Evolutionary conservation across 2,113 vertebrate species (phyloP), one percentile per base, ranked within the genome.

Genomic region (Choloepus hoffmanni): DNA sequence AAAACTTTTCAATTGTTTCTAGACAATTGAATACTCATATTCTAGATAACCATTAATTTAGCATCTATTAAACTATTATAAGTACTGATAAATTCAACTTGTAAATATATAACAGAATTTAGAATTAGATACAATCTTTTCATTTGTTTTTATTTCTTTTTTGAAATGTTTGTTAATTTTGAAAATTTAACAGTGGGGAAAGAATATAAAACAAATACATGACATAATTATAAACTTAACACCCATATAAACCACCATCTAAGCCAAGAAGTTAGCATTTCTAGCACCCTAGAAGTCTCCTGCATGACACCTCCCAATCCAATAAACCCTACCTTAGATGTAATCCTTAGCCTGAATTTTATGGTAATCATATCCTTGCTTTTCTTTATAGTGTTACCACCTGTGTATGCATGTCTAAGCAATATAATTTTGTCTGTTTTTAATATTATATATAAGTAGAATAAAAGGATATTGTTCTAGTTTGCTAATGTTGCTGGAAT

Each of bases 21-120:
- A 92, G 33, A 43, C 40, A 92, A 68, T 11, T 92, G 62, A 79
- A 89, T 73, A 45, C 89, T 67, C 14, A 81, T 92, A 21, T 78
- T 68, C 50, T 85, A 53, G 53, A 43, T 30, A 79, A 65, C 15
- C 15, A 89, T 43, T 67, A 92, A 60, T 24, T 58, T 50, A 58
- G 9, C 10, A 55, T 60, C 43, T 94, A 26, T 65, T 84, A 55
- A 58, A 50, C 53, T 76, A 77, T 28, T 92, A 33, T 62, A 73
- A 58, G 45, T 26, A 88, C 16, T 62, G 79, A 81, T n/a, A 74
- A 74, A 78, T 63, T 77, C 43, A 60, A 79, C 28, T 67, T 85
- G 3, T 62, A 72, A 40, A 4, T n/a, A 74, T 81, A 18, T 85
- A 55, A 72, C 18, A 60, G 19, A 89, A 45, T 81, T 95, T 21